phyloP scores from a whole-genome alignment of 2,113 vertebrate genomes.

The Megaceryle maxima region DNA sequence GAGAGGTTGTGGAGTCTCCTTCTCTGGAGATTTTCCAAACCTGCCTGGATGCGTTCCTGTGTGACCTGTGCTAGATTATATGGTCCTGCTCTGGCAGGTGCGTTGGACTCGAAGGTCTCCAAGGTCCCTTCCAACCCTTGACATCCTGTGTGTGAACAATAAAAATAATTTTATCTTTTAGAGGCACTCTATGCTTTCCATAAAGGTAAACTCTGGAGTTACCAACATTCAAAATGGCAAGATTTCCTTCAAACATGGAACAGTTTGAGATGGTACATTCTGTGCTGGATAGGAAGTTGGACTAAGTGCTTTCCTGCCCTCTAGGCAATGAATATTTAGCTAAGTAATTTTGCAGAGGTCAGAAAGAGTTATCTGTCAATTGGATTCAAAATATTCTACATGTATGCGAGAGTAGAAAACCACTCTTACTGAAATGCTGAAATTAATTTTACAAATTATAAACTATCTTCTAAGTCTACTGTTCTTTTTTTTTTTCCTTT shows the following conservation, averaged over 20 bases:
- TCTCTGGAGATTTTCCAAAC: too few relatives aligned
- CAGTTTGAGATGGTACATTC: rapidly evolving
- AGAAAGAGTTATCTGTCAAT: not conserved
- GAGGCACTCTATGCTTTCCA: not conserved
- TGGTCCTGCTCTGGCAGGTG: too few relatives aligned
- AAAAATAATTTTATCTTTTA: not conserved
- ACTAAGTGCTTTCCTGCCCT: not conserved
- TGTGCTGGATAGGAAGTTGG: not conserved
- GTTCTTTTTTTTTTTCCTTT: not conserved
- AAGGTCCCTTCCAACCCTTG: too few relatives aligned
- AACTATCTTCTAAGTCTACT: not conserved
- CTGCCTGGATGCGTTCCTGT: too few relatives aligned
- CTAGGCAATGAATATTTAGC: not conserved
- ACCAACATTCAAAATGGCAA: not conserved
- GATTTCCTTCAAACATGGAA: not conserved
- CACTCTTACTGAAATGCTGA: not conserved
- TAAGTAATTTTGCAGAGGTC: not conserved
- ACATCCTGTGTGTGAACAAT: too few relatives aligned
- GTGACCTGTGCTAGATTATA: too few relatives aligned
- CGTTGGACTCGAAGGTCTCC: too few relatives aligned
- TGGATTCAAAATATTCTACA: not conserved
- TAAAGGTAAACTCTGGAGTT: not conserved
- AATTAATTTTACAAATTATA: not conserved
- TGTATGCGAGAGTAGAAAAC: not conserved
- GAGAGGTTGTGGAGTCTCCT: too few relatives aligned